Conservation (phyloP, 2,113 vertebrate genomes). For the Pedetes capensis region DNA sequence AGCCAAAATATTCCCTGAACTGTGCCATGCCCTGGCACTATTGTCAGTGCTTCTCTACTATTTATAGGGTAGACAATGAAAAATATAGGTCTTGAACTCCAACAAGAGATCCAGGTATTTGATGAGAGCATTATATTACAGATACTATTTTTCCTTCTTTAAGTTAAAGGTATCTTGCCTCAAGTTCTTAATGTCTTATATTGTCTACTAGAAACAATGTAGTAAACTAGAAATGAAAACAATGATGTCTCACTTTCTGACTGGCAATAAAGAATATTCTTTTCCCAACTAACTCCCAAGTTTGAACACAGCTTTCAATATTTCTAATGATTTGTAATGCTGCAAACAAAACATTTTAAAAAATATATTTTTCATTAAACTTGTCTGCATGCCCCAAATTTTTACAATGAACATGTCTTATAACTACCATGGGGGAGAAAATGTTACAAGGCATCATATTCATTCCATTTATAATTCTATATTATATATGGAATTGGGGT, state of each 20-base stretch:
- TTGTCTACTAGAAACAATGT: constrained; percentile 29
- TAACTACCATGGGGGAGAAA: background rate
- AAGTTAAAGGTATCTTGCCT: background rate
- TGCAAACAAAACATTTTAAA: constrained; percentile 43
- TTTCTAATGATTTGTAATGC: background rate
- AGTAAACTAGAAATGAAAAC: background rate
- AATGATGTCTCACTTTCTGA: background rate
- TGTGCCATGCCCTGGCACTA: too few species aligned
- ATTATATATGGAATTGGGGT: too few species aligned
- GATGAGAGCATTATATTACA: background rate
- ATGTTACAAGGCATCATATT: background rate
- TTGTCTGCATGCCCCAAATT: background rate
- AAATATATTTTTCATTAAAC: background rate
- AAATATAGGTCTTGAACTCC: background rate
- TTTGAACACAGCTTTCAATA: background rate
- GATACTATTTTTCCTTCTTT: background rate
- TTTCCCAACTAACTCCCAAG: constrained; percentile 11
- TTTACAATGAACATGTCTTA: background rate
- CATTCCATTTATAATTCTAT: background rate
- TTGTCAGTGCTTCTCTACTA: too few species aligned
- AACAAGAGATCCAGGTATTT: background rate
- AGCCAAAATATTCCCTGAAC: too few species aligned
- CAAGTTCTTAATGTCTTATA: background rate
- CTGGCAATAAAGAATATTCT: background rate
- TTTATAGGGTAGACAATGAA: background rate